Evolutionary conservation across 2,888 invertebrate species (phyloP), one percentile per base, ranked within the genome.

Genomic region (Theodoxus fluviatilis): DNA sequence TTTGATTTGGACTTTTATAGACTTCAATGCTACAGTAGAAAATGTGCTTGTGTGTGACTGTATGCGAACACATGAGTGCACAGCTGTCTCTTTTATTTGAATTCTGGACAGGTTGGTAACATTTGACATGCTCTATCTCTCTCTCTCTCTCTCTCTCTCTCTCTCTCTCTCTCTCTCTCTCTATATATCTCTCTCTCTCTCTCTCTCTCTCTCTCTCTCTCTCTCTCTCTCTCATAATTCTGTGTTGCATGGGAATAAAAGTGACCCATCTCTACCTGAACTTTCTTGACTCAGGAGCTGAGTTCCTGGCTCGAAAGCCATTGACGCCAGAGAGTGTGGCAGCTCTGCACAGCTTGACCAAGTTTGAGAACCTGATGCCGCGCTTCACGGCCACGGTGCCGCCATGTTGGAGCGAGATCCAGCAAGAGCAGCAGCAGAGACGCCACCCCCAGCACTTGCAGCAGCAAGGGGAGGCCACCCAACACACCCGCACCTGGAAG

Each of bases 361-460:
- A 92, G 74, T 94, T 94, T 81, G 94, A 94, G 81, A 90, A 90
- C 74, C 86, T 91, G 70, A 90, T 90, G 78, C 91, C 91, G 0
- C 88, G 91, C 0, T 96, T 94, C 85, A 92, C 93, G 68, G 94
- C 95, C 0, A 95, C 94, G 22, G 94, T 95, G 2, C 95, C 96
- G 0, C 93, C 94, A 3, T 96, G 95, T 87, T 96, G 96, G 96
- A 93, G 93, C 76, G 95, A 96, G 78, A 90, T 96, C 80, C 94
- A 95, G 79, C 95, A 95, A 75, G 94, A 95, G 4, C 95, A 95
- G 84, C 91, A 95, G 71, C 94, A 95, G 79, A 90, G 96, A 25
- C 91, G 94, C 47, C 94, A 95, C 85, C 94, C 95, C 1, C 95
- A 94, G 83, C 92, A 92, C 83, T 87, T 93, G 69, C 92, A 92